Evolutionary conservation across 2,797 vertebrate species (phyloP).

Genomic region (Poecilia picta): DNA sequence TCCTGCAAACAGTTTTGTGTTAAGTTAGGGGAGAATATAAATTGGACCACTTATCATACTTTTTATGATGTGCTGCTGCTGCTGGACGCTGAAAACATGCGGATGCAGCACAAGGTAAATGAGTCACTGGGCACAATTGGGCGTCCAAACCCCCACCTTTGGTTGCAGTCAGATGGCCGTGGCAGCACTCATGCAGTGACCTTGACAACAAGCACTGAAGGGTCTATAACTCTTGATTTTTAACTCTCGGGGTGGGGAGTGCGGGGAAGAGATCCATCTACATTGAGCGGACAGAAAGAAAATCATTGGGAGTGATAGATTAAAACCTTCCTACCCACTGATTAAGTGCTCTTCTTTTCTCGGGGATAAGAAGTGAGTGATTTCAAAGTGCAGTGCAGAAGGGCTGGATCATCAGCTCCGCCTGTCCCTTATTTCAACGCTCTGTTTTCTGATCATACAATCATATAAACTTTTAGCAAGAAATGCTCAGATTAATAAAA

Average conservation of each 20-base stretch:
- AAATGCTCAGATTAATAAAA: slow-evolving; percentile 36
- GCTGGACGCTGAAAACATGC: slow-evolving; percentile 30
- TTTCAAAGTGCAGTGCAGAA: slow-evolving; percentile 70
- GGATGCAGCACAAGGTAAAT: slow-evolving; percentile 18
- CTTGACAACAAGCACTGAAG: slow-evolving; percentile 62
- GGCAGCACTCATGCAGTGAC: slow-evolving; percentile 63
- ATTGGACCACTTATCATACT: slow-evolving; percentile 46
- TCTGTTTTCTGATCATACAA: slow-evolving; percentile 63
- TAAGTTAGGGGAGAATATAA: slow-evolving; percentile 51
- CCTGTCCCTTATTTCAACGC: slow-evolving; percentile 73
- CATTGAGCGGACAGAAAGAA: slow-evolving; percentile 57
- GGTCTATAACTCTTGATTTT: slow-evolving; percentile 48
- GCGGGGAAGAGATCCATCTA: slow-evolving; percentile 18
- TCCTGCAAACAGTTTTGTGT: slow-evolving; percentile 53
- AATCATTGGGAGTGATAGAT: slow-evolving; percentile 62
- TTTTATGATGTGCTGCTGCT: slow-evolving; percentile 36
- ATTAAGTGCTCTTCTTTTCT: slow-evolving; percentile 58
- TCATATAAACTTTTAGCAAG: slow-evolving; percentile 61
- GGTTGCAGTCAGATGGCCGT: slow-evolving; percentile 68
- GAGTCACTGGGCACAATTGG: slow-evolving; percentile 39
- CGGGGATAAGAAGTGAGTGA: slow-evolving; percentile 54
- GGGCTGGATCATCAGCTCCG: slow-evolving; percentile 70
- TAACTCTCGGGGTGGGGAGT: slow-evolving; percentile 18
- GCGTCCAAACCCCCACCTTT: slow-evolving; percentile 38
- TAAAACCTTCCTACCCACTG: slow-evolving; percentile 56